A percentile compares a stretch with the other conserved stretches of the same genome.
phyloP scores from a whole-genome alignment of 2,888 invertebrate genomes.

The Trachelus troglodyta region DNA sequence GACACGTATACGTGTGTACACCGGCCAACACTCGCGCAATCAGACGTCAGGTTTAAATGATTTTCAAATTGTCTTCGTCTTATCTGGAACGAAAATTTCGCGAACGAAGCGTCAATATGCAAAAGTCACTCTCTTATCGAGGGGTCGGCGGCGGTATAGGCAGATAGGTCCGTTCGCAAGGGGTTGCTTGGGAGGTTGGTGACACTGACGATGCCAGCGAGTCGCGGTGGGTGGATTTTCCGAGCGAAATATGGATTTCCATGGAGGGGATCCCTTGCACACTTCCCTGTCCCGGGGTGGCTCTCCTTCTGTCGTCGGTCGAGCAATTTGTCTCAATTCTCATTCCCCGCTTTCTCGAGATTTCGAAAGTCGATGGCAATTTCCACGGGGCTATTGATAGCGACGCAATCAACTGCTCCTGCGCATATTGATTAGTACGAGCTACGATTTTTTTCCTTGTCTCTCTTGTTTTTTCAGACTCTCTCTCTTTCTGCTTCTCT shows the following conservation, averaged over 20 bases:
- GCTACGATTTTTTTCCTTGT: neutral
- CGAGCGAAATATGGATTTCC: conserved; percentile 5
- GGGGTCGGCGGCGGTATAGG: neutral
- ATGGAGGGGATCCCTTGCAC: neutral
- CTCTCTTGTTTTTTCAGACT: neutral
- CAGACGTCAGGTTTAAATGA: neutral
- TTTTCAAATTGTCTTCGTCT: neutral
- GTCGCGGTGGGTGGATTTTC: neutral
- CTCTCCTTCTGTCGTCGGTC: neutral
- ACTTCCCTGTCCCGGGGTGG: neutral
- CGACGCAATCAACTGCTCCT: conserved; percentile 20
- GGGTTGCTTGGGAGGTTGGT: neutral
- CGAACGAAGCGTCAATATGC: conserved; percentile 8
- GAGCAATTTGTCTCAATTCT: conserved; percentile 25
- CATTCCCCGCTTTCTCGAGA: conserved; percentile 16
- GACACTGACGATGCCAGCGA: neutral
- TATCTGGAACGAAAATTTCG: neutral
- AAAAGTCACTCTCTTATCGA: conserved; percentile 20
- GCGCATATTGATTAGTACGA: conserved; percentile 25
- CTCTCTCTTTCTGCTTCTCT: neutral
- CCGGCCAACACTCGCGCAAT: neutral
- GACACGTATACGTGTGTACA: neutral
- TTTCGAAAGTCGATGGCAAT: conserved; percentile 22
- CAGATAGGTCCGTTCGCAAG: neutral
- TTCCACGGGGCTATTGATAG: conserved; percentile 22